Conservation (phyloP, 2,797 vertebrate genomes). For the Cephalopachus bancanus region DNA sequence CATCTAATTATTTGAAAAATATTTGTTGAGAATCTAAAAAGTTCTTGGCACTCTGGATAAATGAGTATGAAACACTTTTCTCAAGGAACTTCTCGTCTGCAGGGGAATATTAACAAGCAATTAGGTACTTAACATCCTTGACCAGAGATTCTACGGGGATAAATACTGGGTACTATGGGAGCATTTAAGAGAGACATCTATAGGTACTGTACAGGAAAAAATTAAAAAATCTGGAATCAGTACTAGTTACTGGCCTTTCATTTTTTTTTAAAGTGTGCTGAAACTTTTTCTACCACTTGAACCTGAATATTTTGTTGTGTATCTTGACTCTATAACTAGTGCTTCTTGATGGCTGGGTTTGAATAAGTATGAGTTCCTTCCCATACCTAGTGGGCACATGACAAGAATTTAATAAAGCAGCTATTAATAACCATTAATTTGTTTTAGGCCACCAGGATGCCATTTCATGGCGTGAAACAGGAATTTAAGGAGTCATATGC, state of each 20-base stretch:
- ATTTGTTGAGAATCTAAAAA: background rate
- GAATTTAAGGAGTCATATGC: background rate
- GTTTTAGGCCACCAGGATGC: background rate
- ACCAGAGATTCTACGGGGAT: background rate
- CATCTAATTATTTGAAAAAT: conserved; percentile 19
- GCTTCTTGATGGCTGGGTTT: background rate
- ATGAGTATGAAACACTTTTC: background rate
- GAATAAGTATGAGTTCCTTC: background rate
- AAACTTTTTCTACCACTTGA: background rate
- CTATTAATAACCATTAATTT: background rate
- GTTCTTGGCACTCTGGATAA: background rate
- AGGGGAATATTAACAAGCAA: background rate
- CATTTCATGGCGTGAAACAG: background rate
- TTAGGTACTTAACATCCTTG: background rate
- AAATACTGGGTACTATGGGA: background rate
- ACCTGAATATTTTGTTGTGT: background rate
- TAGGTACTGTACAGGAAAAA: background rate
- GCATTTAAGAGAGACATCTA: background rate
- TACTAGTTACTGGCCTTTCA: background rate
- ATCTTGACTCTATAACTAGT: background rate
- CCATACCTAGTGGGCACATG: background rate
- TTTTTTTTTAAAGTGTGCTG: background rate
- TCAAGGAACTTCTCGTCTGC: background rate
- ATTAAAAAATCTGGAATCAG: background rate
- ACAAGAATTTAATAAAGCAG: background rate